Percentiles rank a stretch among this genome's conserved stretches.
Evolutionary conservation across 2,113 vertebrate genomes (phyloP).

Genomic region (Blennius ocellaris): DNA sequence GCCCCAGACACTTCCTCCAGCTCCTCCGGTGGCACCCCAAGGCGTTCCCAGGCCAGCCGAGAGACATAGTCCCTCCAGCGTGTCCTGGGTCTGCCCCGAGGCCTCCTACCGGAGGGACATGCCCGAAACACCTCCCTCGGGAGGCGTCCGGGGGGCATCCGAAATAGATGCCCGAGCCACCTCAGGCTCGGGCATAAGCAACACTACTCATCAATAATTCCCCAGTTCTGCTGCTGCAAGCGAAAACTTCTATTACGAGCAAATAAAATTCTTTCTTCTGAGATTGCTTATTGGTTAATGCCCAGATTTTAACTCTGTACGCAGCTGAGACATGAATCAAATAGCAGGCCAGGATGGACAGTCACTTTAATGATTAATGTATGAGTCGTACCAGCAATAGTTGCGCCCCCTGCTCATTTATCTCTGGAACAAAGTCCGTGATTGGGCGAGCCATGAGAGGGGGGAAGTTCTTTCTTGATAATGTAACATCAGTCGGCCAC

Average conservation of each 20-base stretch:
- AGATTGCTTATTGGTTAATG: background rate
- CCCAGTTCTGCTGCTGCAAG: background rate
- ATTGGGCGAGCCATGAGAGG: slow-evolving; percentile 82
- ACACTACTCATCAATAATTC: background rate
- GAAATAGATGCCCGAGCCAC: too few species aligned
- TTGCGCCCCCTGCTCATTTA: slow-evolving; percentile 85
- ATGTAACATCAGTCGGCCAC: slow-evolving; percentile 87
- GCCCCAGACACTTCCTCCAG: too few species aligned
- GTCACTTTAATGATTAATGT: background rate
- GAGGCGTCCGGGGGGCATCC: too few species aligned
- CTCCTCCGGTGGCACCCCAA: too few species aligned
- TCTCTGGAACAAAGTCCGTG: slow-evolving; percentile 87
- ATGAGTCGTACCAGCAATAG: slow-evolving; percentile 84
- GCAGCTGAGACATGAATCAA: slow-evolving; percentile 6
- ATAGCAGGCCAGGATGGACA: slow-evolving; percentile 64
- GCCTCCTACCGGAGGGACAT: too few species aligned
- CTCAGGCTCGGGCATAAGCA: too few species aligned
- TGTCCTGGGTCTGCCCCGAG: too few species aligned
- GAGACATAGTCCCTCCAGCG: too few species aligned
- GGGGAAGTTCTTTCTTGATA: slow-evolving; percentile 86
- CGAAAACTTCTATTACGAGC: background rate
- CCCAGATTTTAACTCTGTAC: slow-evolving; percentile 11
- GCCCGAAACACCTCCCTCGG: too few species aligned
- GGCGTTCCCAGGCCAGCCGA: too few species aligned
- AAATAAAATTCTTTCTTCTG: background rate